phyloP scores from a whole-genome alignment of 2,113 vertebrate genomes.

The Neopipo cinnamomea region DNA sequence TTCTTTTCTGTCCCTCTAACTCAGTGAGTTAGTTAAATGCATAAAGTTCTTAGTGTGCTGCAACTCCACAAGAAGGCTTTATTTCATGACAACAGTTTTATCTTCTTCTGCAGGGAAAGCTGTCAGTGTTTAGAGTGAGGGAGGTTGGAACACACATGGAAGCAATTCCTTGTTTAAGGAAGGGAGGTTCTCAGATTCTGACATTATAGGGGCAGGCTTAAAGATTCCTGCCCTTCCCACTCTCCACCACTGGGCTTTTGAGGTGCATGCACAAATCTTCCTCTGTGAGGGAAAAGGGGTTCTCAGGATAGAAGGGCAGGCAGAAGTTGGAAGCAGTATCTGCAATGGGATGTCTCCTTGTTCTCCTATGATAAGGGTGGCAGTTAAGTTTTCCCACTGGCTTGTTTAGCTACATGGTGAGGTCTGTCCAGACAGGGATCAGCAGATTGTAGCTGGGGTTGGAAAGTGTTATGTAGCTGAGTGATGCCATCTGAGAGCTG shows the following conservation, averaged over 20 bases:
- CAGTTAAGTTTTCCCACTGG: neutral
- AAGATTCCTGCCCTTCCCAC: neutral
- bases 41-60: neutral
- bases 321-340: neutral
- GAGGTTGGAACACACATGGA: neutral
- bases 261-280: neutral
- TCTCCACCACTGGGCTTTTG: neutral
- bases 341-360: neutral
- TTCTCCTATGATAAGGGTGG: neutral
- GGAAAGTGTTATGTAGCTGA: neutral
- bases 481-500: neutral
- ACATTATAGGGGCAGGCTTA: neutral
- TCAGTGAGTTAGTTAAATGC: neutral
- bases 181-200: neutral
- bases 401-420: neutral
- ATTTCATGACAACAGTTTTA: neutral
- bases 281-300: neutral
- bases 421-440: neutral
- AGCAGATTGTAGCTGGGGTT: neutral
- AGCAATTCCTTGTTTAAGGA: neutral
- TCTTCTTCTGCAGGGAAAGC: neutral
- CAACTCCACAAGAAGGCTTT: neutral
- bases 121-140: neutral
- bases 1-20: neutral
- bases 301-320: neutral